Conservation (phyloP, 1,140 invertebrate genomes). For the Drosophila novamexicana region DNA sequence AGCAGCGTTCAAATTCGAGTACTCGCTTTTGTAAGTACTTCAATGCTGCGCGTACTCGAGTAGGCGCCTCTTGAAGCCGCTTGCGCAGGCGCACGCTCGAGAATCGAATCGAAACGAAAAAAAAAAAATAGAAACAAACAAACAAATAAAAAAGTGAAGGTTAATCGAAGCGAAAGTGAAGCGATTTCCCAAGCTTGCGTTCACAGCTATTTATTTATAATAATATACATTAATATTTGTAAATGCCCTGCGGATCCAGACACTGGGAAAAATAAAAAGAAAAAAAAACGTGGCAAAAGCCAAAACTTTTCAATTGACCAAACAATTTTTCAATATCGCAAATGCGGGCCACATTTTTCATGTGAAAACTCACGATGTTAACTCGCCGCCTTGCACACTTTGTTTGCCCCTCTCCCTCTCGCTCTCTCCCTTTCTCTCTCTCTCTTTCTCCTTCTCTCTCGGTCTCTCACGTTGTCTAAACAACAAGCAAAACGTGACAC, state of each 20-base stretch:
- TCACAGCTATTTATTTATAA: constrained; percentile 15
- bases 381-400: background rate
- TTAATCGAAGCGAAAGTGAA: constrained; percentile 71
- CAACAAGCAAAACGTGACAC: constrained; percentile 46
- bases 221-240: constrained; percentile 46
- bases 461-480: constrained; percentile 32
- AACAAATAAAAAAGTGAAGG: constrained; percentile 65
- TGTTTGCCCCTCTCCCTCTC: background rate
- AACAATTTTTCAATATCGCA: constrained; percentile 61
- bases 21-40: constrained; percentile 41
- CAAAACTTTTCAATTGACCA: constrained; percentile 68
- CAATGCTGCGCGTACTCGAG: constrained; percentile 51
- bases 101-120: constrained; percentile 47
- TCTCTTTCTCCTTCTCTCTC: background rate
- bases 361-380: constrained; percentile 59
- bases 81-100: constrained; percentile 40
- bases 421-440: background rate
- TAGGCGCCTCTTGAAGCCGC: constrained; percentile 57
- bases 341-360: constrained; percentile 57
- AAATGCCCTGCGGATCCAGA: constrained; percentile 48
- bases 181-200: constrained; percentile 63
- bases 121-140: background rate
- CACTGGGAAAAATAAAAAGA: constrained; percentile 2
- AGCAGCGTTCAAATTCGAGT: constrained; percentile 35
- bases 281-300: background rate